phyloP scores from a whole-genome alignment of 2,797 vertebrate species.

The Scomberomorus guttatus region DNA sequence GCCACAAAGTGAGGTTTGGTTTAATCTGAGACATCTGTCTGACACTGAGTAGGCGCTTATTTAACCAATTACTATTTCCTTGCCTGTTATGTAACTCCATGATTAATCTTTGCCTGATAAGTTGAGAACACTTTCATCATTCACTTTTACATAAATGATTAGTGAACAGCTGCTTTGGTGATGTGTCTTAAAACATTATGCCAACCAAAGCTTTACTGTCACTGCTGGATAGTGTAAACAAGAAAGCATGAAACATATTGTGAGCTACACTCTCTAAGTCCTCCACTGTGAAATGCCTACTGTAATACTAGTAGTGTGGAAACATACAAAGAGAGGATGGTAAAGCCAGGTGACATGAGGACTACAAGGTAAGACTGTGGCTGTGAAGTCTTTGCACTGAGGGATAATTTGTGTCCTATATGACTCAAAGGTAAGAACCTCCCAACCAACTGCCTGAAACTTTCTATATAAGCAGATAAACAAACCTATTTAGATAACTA shows the following conservation, averaged over 20 bases:
- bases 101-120: not conserved
- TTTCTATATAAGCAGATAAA: conserved; percentile 4
- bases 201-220: not conserved
- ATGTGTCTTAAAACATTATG: not conserved
- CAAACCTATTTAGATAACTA: conserved; percentile 23
- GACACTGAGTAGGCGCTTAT: no score
- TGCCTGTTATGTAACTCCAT: no score
- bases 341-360: not conserved
- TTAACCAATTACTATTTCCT: no score
- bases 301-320: not conserved
- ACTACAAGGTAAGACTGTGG: not conserved
- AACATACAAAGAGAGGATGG: not conserved
- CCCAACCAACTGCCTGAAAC: not conserved
- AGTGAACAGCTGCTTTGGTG: not conserved
- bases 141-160: not conserved
- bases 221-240: not conserved
- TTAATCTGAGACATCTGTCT: no score
- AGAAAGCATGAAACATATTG: not conserved
- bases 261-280: not conserved
- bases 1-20: no score
- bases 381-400: not conserved
- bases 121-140: not conserved
- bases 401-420: not conserved
- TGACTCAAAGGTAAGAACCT: not conserved
- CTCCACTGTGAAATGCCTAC: not conserved